Evolutionary conservation across 2,113 vertebrate genomes (phyloP).

Genomic region (Sorex araneus): DNA sequence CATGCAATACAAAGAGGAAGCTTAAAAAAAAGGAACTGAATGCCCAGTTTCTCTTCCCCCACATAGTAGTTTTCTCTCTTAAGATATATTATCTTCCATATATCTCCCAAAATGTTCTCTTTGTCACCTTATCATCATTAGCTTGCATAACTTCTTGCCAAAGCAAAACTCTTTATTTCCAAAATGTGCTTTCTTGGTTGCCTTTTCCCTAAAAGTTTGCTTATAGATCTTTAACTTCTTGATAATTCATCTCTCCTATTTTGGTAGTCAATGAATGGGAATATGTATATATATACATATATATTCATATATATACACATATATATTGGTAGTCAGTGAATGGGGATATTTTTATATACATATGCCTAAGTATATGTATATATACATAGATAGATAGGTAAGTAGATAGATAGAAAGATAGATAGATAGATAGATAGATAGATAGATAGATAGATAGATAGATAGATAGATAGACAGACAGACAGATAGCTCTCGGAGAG

Average conservation of each 20-base stretch:
- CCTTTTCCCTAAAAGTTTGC: background rate
- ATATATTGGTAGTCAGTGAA: too few species aligned
- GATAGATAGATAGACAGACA: too few species aligned
- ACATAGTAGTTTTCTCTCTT: background rate
- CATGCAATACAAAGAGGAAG: background rate
- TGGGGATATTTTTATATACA: too few species aligned
- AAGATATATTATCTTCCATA: background rate
- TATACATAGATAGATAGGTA: too few species aligned
- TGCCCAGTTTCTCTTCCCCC: background rate
- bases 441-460: too few species aligned
- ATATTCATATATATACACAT: too few species aligned
- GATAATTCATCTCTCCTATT: background rate
- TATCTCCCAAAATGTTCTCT: slow-evolving; percentile 25
- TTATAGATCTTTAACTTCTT: background rate
- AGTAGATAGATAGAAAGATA: too few species aligned
- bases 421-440: too few species aligned
- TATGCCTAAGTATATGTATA: too few species aligned
- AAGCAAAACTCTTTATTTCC: slow-evolving; percentile 39
- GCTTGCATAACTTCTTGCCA: slow-evolving; percentile 12
- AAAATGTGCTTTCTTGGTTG: background rate
- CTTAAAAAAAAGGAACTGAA: background rate
- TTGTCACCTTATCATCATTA: slow-evolving; percentile 13
- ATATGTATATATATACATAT: too few species aligned
- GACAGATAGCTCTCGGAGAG: too few species aligned
- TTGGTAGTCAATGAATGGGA: background rate